A percentile compares a stretch with the other conserved stretches of the same genome.
Evolutionary conservation across 1,140 invertebrate species (phyloP).

Genomic region (Heliothis subflexa): DNA sequence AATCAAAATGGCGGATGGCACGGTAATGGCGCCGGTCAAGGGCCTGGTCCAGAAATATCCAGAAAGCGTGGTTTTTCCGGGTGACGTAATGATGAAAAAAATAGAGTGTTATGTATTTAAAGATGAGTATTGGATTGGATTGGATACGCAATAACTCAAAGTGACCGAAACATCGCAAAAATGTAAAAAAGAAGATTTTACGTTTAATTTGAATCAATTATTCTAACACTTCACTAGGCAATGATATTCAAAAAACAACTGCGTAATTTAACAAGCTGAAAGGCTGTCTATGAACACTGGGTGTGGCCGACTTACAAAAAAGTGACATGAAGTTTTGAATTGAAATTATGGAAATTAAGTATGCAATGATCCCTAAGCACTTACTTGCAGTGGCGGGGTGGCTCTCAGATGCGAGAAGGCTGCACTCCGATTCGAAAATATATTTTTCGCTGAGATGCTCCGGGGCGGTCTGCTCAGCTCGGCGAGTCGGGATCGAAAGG

Average conservation of each 20-base stretch:
- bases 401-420: background rate
- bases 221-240: background rate
- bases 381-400: background rate
- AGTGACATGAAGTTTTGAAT: background rate
- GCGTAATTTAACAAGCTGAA: too few species aligned
- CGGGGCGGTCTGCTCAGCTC: constrained; percentile 1
- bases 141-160: too few species aligned
- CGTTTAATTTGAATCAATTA: background rate
- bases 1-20: background rate
- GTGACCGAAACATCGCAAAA: background rate
- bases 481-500: constrained; percentile 3
- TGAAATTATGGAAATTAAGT: background rate
- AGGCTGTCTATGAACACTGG: too few species aligned
- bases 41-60: background rate
- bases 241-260: background rate
- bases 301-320: too few species aligned
- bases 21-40: background rate
- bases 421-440: background rate
- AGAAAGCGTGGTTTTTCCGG: background rate
- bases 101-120: too few species aligned
- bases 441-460: background rate
- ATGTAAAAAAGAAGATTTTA: background rate
- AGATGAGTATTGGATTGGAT: too few species aligned
- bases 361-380: background rate
- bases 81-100: too few species aligned